Evolutionary conservation across 2,888 invertebrate genomes (phyloP), one percentile per base, ranked within the genome.

Genomic region (Thereva unica): DNA sequence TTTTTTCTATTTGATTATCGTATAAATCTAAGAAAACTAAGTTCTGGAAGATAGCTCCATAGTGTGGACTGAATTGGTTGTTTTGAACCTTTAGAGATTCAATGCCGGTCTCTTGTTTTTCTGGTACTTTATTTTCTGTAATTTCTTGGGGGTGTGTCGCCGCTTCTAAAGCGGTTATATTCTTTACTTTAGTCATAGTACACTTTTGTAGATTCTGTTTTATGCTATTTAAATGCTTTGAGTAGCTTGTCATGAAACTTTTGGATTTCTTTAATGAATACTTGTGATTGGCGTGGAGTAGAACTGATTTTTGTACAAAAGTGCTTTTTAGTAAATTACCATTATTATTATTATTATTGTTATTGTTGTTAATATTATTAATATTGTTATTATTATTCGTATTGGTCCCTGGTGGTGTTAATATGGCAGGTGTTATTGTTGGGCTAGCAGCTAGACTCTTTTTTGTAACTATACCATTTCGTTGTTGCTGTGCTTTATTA

Each of bases 1-100:
- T 90, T 76, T 89, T 89, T 72, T 95, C 95, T 70, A 97, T 88
- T 80, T 95, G 94, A 82, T 97, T 97, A 81, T 96, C 94, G 77
- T 96, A 97, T 67, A 97, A 85, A 82, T 97, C 96, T 67, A 97
- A 85, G 79, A 96, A 96, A 12, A 96, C 95, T 67, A 97, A 83
- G 80, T 90, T 89, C 66, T 78, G 74, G 66, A 80, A 80, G 54
- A 78, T 77, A 49, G 63, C 71, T 9, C 80, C 80, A 59, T 81
- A 81, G 40, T 72, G 74, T 35, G 75, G 74, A 8, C 72, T 71
- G 1, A 78, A 67, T 57, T 80, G 80, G 42, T 78, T 77, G 63
- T 80, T 80, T 68, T 78, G 78, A 5, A 80, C 78, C 61, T 75
- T 75, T 10, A 80, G 68, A 37, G 9, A 34, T 35, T 64, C 53